phyloP scores from a whole-genome alignment of 2,888 invertebrate species.

The Acronicta psi region DNA sequence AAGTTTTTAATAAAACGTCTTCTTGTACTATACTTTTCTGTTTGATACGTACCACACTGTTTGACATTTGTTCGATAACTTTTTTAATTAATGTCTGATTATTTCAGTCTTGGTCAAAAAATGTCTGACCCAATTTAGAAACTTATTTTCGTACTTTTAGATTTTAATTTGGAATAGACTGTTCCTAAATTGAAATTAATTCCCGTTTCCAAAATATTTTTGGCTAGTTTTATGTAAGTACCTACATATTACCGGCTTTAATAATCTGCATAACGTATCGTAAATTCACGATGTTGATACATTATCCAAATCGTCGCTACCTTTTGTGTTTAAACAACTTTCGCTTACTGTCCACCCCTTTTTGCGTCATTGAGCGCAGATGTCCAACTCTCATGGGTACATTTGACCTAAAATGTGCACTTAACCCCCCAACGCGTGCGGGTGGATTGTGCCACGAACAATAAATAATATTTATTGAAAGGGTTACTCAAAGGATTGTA shows the following conservation, averaged over 20 bases:
- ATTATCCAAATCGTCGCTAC: slow-evolving; percentile 20
- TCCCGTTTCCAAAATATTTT: too few species aligned
- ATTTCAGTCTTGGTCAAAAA: slow-evolving; percentile 18
- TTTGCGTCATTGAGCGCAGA: slow-evolving; percentile 67
- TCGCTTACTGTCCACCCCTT: slow-evolving; percentile 65
- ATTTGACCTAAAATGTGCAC: slow-evolving; percentile 62
- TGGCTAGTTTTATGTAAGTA: too few species aligned
- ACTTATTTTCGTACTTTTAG: neutral
- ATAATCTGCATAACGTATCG: slow-evolving; percentile 5
- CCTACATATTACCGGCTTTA: slow-evolving; percentile 1
- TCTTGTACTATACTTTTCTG: neutral
- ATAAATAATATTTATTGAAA: slow-evolving; percentile 65
- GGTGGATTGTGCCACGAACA: slow-evolving; percentile 60
- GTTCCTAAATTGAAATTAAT: too few species aligned
- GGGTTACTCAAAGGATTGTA: slow-evolving; percentile 69
- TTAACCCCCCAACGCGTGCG: slow-evolving; percentile 62
- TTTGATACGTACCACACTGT: slow-evolving; percentile 25
- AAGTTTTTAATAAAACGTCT: slow-evolving; percentile 8
- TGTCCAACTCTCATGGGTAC: slow-evolving; percentile 63
- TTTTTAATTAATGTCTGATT: slow-evolving; percentile 36
- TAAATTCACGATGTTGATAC: slow-evolving; percentile 29
- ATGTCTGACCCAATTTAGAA: slow-evolving; percentile 26
- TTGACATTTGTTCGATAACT: slow-evolving; percentile 28
- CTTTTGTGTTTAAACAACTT: slow-evolving; percentile 54
- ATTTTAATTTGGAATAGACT: neutral